A percentile compares a stretch with the other conserved stretches of the same genome.
Conservation (phyloP, 2,113 vertebrate genomes). For the Burhinus oedicnemus region DNA sequence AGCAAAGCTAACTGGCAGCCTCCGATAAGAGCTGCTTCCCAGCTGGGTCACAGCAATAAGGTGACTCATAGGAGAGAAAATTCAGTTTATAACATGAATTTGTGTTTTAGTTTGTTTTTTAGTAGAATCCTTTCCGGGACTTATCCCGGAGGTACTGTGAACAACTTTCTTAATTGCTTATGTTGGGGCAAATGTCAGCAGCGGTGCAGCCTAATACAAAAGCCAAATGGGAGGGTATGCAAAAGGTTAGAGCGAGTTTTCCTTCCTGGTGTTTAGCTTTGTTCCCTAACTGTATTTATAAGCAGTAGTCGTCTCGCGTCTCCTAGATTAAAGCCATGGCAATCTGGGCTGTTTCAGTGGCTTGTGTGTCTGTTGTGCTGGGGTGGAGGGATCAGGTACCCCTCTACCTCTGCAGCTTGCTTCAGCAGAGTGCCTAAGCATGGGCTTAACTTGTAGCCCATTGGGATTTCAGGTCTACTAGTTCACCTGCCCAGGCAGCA, state of each 20-base stretch:
- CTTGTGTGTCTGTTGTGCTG: not conserved
- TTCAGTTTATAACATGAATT: not conserved
- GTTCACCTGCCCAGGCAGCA: not conserved
- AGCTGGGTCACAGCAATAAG: not conserved
- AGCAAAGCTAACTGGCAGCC: not conserved
- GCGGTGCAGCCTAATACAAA: not conserved
- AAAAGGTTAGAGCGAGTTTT: conserved; percentile 6
- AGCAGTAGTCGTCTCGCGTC: not conserved
- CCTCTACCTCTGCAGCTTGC: not conserved
- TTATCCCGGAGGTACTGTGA: not conserved
- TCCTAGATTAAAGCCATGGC: not conserved
- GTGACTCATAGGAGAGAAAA: not conserved
- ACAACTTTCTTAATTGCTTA: conserved; percentile 6
- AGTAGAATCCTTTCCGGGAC: not conserved
- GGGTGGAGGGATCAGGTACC: not conserved
- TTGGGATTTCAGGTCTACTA: not conserved
- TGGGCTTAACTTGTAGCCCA: not conserved
- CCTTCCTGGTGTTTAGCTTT: conserved; percentile 39
- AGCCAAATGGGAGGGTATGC: not conserved
- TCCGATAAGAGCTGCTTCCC: not conserved
- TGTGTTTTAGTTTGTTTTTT: not conserved
- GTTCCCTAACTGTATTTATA: conserved; percentile 1
- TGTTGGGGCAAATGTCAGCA: conserved; percentile 21
- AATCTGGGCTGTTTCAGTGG: not conserved
- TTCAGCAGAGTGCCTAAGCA: not conserved